Percentiles rank a stretch among this genome's conserved stretches.
Conservation (phyloP, 2,113 vertebrate genomes). For the Lonchura striata region DNA sequence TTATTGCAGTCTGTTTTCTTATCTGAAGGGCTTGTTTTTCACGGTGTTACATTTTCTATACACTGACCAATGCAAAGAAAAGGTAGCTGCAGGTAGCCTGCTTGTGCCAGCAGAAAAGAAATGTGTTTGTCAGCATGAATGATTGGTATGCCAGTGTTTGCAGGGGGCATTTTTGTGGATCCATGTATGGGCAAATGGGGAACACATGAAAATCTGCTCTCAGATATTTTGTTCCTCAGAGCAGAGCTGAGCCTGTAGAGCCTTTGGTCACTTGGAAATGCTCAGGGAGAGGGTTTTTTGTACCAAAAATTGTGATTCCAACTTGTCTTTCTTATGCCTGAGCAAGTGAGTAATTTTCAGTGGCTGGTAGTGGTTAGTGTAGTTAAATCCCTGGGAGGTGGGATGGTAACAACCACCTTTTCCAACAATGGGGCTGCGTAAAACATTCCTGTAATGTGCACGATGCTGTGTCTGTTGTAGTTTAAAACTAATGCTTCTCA, state of each 20-base stretch:
- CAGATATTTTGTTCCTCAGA: not conserved
- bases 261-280: not conserved
- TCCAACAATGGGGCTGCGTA: not conserved
- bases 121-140: not conserved
- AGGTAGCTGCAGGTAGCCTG: not conserved
- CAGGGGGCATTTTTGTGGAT: not conserved
- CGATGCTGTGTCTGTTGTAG: not conserved
- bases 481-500: not conserved
- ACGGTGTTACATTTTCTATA: not conserved
- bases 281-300: not conserved
- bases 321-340: not conserved
- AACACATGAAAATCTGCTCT: not conserved
- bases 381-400: not conserved
- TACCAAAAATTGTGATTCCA: not conserved
- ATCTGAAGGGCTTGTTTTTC: not conserved
- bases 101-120: not conserved
- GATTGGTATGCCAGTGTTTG: not conserved
- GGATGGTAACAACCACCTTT: not conserved
- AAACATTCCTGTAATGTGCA: not conserved
- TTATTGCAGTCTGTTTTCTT: not conserved
- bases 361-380: not conserved
- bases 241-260: not conserved
- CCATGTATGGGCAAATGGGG: not conserved
- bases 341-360: not conserved
- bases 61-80: not conserved